Base-by-base conservation (phyloP, 2,113 vertebrate genomes). In the Silurus glanis region DNA sequence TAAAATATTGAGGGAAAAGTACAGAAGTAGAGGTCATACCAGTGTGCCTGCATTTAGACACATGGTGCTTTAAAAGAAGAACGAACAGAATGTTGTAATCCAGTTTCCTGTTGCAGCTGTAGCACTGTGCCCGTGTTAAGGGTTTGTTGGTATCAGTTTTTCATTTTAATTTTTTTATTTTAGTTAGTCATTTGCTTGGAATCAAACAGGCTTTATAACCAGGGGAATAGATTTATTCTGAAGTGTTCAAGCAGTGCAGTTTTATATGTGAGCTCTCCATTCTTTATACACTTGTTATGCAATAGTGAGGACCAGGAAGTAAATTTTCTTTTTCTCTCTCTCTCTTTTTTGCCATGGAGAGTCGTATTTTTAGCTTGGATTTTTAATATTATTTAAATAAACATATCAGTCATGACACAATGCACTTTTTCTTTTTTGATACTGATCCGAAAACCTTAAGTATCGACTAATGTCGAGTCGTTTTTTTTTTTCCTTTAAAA, bases 81-180 rank as follows among this genome's bases (percentile, higher is more conserved):
- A 56, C 16, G 10, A 69, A 69, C 37, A 76, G 80, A 28, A 61
- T 83, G 74, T 76, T 45, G 83, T 83, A 19, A 79, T 28, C 53
- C 45, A 16, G 16, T 28, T 51, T 69, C n/a, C 56, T 83, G 5
- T 72, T 49, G 45, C 51, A 55, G 28, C 62, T 61, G 37, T 28
- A 21, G 23, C 55, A 59, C n/a, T 64, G 83, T 25, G 37, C n/a
- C 3, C 0, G 58, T 19, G 75, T 23, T 61, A 6, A 23, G 6
- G 16, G 78, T 45, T 80, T 7, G 25, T 45, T 4, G 1, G 37
- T 19, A 28, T 1, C 23, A 79, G 76, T 28, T 28, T 59, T 80
- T 59, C 21, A 1, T 58, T 25, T 1, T 1, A 37, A 2, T 37
- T 37, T 37, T 37, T 37, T 37, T 37, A 37, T 37, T 56, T 56